These are phyloP conservation scores for Gobius niger DNA, from an alignment of 2,113 vertebrate genomes.

Conservation along the genomic window DNA sequence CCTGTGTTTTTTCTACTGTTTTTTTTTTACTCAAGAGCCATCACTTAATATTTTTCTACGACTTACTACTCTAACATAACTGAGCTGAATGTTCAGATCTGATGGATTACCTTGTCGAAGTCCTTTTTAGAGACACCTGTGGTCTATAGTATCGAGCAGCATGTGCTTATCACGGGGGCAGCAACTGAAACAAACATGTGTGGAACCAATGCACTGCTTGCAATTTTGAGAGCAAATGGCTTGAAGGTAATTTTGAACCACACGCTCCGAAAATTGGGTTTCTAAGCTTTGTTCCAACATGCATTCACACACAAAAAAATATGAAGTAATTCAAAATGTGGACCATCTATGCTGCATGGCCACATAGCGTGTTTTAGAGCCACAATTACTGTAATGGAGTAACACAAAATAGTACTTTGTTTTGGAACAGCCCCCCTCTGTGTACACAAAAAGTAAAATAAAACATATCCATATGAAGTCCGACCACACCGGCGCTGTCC, in stretches of 20 bases:
- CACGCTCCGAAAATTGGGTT: too few species aligned
- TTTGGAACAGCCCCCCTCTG: neutral
- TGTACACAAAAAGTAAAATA: neutral
- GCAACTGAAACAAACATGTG: neutral
- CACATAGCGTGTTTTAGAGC: neutral
- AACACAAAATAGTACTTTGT: neutral
- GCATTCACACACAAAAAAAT: neutral
- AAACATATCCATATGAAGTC: neutral
- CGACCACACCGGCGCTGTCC: neutral
- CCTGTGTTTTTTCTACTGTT: too few species aligned
- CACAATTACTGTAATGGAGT: slow-evolving; percentile 3
- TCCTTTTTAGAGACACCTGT: too few species aligned
- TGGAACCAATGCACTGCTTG: neutral
- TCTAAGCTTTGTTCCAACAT: too few species aligned
- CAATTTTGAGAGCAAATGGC: neutral
- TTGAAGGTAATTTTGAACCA: neutral
- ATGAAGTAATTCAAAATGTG: neutral
- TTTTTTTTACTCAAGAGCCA: too few species aligned
- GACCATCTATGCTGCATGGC: neutral
- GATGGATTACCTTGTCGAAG: too few species aligned
- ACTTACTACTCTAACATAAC: too few species aligned
- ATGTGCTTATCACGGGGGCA: too few species aligned
- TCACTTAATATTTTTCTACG: too few species aligned
- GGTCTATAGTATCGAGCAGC: too few species aligned
- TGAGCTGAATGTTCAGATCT: too few species aligned